Conservation (phyloP, 2,797 vertebrate species). For the Sebastes steindachneri region DNA sequence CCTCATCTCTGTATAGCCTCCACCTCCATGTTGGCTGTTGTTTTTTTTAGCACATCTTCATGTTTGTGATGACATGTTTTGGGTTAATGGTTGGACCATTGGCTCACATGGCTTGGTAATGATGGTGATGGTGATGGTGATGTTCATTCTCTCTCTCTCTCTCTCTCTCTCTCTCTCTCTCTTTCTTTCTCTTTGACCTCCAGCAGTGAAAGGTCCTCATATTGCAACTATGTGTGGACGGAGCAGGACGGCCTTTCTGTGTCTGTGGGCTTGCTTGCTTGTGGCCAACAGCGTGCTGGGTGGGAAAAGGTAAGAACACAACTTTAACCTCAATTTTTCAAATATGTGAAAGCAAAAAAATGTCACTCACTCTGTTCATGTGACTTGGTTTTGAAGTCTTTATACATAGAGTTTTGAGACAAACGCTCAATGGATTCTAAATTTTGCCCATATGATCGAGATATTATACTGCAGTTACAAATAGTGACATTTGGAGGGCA, state of each 20-base stretch:
- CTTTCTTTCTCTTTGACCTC: constrained; percentile 52
- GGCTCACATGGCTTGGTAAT: constrained; percentile 16
- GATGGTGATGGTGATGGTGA: constrained; percentile 13
- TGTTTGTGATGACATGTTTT: constrained; percentile 7
- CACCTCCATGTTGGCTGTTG: not conserved
- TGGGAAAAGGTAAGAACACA: constrained; percentile 90
- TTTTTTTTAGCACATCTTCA: constrained; percentile 6
- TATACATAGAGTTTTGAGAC: not conserved
- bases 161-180: constrained; percentile 10
- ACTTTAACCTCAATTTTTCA: not conserved
- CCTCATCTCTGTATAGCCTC: constrained; percentile 13
- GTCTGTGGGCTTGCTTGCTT: constrained; percentile 91
- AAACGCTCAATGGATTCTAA: not conserved
- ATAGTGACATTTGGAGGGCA: not conserved
- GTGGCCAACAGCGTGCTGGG: constrained; percentile 80
- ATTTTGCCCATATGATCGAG: not conserved
- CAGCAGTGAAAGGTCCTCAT: constrained; percentile 86
- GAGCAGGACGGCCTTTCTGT: constrained; percentile 84
- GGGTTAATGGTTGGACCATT: constrained; percentile 8
- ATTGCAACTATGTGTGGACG: constrained; percentile 88
- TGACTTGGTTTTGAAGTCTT: not conserved
- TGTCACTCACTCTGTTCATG: not conserved
- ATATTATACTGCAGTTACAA: not conserved
- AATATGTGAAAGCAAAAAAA: not conserved
- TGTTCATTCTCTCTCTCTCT: constrained; percentile 16